Base-by-base conservation (phyloP, 2,888 invertebrate species). In the Cosmia trapezina region DNA sequence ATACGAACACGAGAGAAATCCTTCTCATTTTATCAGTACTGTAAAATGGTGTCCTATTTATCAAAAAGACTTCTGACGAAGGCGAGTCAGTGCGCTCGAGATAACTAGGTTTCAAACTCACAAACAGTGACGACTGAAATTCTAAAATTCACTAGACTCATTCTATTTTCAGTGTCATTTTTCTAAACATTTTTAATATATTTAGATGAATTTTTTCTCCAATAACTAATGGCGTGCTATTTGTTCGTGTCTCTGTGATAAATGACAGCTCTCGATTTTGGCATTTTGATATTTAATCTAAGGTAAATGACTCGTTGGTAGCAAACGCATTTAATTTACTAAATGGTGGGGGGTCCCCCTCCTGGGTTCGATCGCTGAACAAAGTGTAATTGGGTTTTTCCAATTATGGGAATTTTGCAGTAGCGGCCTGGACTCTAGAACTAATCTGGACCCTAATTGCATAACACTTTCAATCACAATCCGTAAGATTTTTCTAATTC, bases 241-340 rank as follows among this genome's bases (percentile, higher is more conserved):
- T 76, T 72, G 22, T 78, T 56, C 0, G 8, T 28, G 72, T 76
- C 60, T 0, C 4, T 37, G n/a, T 65, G 45, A 61, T 9, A 72
- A 56, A 78, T 51, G 11, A 17, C 60, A 62, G 17, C 11, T 51
- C 19, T n/a, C 2, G 41, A 47, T 57, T 70, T 54, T 70, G 37
- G 1, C 4, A 28, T 53, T 51, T 62, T 49, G 33, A 14, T 17
- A 45, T 45, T 17, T 60, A 8, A n/a, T n/a, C 17, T 33, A 41
- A 68, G 9, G 12, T 65, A n/a, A 60, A 28, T 33, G 0, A 66
- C 22, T 43, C 11, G 22, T 17, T 22, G 11, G 22, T 43, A 3
- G 6, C 6, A n/a, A 49, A 37, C 37, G 51, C 0, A n/a, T n/a
- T 63, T 63, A 37, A 9, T 33, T 45, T 45, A 12, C 14, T 14